phyloP scores from a whole-genome alignment of 2,797 vertebrate species.

The Acrocephalus scirpaceus region DNA sequence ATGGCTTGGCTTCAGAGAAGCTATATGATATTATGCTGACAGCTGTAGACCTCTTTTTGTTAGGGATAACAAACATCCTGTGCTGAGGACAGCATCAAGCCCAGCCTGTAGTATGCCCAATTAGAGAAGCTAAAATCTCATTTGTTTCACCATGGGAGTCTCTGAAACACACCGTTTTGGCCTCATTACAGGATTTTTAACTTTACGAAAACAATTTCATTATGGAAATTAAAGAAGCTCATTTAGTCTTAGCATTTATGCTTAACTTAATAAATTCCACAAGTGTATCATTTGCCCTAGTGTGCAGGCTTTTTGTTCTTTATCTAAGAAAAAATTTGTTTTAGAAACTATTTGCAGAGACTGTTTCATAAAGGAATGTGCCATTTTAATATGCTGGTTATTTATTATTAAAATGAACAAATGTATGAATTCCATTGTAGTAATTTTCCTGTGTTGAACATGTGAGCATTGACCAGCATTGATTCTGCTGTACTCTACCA shows the following conservation, averaged over 20 bases:
- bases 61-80: conserved; percentile 83
- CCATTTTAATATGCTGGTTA: conserved; percentile 35
- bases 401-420: conserved; percentile 47
- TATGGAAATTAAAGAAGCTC: conserved; percentile 86
- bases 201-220: conserved; percentile 87
- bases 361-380: conserved; percentile 30
- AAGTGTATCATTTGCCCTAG: conserved; percentile 73
- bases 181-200: conserved; percentile 88
- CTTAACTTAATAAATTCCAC: conserved; percentile 80
- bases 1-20: conserved; percentile 77
- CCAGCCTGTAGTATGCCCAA: conserved; percentile 84
- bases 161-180: conserved; percentile 83
- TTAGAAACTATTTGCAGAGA: conserved; percentile 32
- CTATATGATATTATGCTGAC: conserved; percentile 76
- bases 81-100: conserved; percentile 79
- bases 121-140: conserved; percentile 87
- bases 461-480: neutral
- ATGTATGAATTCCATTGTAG: neutral
- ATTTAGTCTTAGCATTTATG: conserved; percentile 77
- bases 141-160: conserved; percentile 85
- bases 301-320: conserved; percentile 62
- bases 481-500: neutral
- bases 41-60: conserved; percentile 85
- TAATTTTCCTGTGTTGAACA: rapidly evolving
- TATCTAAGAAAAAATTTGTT: conserved; percentile 67